Evolutionary conservation across 1,140 invertebrate species (phyloP).

Genomic region (Contarinia nasturtii): DNA sequence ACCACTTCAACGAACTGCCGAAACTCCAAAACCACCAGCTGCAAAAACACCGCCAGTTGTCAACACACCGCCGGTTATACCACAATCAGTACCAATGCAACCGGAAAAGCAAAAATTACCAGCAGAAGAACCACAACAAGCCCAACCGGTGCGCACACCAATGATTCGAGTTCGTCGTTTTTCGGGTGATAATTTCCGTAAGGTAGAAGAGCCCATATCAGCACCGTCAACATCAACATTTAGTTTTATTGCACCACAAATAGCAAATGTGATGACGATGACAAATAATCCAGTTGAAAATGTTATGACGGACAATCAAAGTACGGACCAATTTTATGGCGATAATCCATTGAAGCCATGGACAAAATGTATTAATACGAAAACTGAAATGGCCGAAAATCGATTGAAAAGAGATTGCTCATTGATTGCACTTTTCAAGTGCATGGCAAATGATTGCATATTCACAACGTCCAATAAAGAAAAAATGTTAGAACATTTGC

Average conservation of each 20-base stretch:
- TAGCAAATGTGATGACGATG: not conserved
- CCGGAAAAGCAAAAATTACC: not conserved
- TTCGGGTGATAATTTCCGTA: slow-evolving; percentile 14
- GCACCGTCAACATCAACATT: not conserved
- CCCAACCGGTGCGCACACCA: not conserved
- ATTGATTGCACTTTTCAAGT: slow-evolving; percentile 28
- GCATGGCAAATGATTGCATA: slow-evolving; percentile 30
- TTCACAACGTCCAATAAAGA: slow-evolving; percentile 24
- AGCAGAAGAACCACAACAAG: not conserved
- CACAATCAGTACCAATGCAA: not conserved
- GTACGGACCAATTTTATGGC: too few species aligned
- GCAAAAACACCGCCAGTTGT: not conserved
- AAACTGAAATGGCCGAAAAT: not conserved
- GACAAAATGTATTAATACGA: not conserved
- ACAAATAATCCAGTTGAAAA: not conserved
- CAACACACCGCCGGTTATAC: not conserved
- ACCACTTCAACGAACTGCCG: not conserved
- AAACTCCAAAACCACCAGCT: not conserved
- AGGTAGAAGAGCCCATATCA: not conserved
- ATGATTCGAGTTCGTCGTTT: slow-evolving; percentile 8
- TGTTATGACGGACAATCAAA: not conserved
- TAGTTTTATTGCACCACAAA: not conserved
- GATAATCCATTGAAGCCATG: not conserved
- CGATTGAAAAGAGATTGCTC: not conserved
- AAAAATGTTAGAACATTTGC: slow-evolving; percentile 25